A percentile compares a stretch with the other conserved stretches of the same genome.
These are phyloP conservation scores for Achatina immaculata DNA, from an alignment of 1,140 invertebrate species.

Conservation along the genomic window DNA sequence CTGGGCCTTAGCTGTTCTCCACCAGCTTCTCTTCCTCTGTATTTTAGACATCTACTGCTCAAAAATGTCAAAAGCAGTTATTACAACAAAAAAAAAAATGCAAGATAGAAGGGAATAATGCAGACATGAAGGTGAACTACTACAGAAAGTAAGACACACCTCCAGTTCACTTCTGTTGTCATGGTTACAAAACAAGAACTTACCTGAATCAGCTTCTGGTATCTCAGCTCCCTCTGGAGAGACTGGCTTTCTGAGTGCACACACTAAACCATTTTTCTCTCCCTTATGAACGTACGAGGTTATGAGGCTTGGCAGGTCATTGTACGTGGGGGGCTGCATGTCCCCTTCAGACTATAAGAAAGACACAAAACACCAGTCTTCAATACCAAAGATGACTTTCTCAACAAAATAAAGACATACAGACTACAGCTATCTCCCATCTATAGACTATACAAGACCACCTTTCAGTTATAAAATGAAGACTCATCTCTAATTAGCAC, in stretches of 20 bases:
- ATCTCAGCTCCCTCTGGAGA: conserved; percentile 50
- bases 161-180: no score
- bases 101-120: no score
- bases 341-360: conserved; percentile 62
- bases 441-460: no score
- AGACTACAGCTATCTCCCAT: background rate
- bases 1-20: no score
- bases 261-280: conserved; percentile 64
- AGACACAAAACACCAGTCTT: conserved; percentile 9
- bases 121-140: no score
- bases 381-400: background rate
- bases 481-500: background rate
- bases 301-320: conserved; percentile 60
- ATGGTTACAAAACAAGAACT: background rate
- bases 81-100: no score
- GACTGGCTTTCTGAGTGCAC: conserved; percentile 56
- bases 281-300: conserved; percentile 63
- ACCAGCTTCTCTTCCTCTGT: no score
- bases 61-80: no score
- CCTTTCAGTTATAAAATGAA: background rate
- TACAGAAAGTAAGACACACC: no score
- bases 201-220: conserved; percentile 53
- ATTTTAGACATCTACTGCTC: no score
- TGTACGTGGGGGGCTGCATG: conserved; percentile 58
- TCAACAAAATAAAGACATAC: background rate